phyloP scores from a whole-genome alignment of 35 echinoderm and acorn worm genomes.

The Ophioderma brevispina region DNA sequence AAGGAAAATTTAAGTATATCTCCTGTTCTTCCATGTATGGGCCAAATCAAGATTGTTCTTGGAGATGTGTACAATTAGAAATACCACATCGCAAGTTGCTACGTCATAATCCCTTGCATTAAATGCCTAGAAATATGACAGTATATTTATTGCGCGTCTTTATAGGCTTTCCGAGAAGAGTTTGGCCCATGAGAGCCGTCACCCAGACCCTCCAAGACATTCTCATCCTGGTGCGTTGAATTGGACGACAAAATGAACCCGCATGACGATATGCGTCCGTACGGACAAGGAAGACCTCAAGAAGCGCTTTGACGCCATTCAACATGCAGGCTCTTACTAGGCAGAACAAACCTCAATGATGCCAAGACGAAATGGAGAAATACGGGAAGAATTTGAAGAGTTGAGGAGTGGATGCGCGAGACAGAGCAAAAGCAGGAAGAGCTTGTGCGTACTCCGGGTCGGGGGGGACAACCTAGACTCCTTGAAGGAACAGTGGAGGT shows the following conservation, averaged over 20 bases:
- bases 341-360: conserved; percentile 76
- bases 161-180: conserved; percentile 80
- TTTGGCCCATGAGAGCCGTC: conserved; percentile 82
- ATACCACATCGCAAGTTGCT: too few relatives aligned
- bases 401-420: conserved; percentile 88
- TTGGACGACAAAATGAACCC: conserved; percentile 66
- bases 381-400: conserved; percentile 88
- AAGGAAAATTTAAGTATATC: too few relatives aligned
- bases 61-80: too few relatives aligned
- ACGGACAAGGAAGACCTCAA: conserved; percentile 67
- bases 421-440: conserved; percentile 67
- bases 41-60: too few relatives aligned
- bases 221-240: conserved; percentile 72
- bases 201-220: conserved; percentile 73
- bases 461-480: conserved; percentile 10
- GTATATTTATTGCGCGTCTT: neutral
- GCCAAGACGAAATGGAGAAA: conserved; percentile 88
- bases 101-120: too few relatives aligned
- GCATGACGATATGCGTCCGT: conserved; percentile 53
- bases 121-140: neutral
- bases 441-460: conserved; percentile 58
- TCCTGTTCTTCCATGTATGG: too few relatives aligned
- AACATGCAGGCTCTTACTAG: conserved; percentile 78
- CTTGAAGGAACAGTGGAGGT: conserved; percentile 76
- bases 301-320: conserved; percentile 83